Evolutionary conservation across 2,113 vertebrate species (phyloP).

Genomic region (Gopherus evgoodei): DNA sequence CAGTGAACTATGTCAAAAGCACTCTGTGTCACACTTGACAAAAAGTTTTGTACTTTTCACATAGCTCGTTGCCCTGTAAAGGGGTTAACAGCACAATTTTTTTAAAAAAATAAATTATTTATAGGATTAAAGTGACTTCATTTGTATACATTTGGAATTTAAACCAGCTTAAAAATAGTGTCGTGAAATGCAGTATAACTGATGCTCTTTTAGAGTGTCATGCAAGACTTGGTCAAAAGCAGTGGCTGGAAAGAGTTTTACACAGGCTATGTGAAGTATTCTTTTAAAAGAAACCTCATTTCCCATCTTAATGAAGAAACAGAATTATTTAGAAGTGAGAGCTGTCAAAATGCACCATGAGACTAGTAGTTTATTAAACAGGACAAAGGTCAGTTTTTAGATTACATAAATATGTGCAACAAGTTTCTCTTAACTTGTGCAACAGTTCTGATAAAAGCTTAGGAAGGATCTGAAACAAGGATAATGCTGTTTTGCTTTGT

Average conservation of each 20-base stretch:
- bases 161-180: slow-evolving; percentile 82
- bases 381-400: slow-evolving; percentile 42
- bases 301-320: slow-evolving; percentile 51
- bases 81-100: slow-evolving; percentile 89
- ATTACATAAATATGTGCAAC: slow-evolving; percentile 51
- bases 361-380: slow-evolving; percentile 47
- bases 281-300: slow-evolving; percentile 65
- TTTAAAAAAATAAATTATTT: slow-evolving; percentile 89
- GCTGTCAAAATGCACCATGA: slow-evolving; percentile 48
- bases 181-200: slow-evolving; percentile 68
- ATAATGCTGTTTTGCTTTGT: slow-evolving; percentile 49
- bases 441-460: slow-evolving; percentile 47
- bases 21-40: slow-evolving; percentile 87
- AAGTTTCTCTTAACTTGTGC: slow-evolving; percentile 48
- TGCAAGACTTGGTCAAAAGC: slow-evolving; percentile 60
- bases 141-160: slow-evolving; percentile 89
- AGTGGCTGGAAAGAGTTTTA: slow-evolving; percentile 73
- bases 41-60: slow-evolving; percentile 90
- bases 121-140: slow-evolving; percentile 89
- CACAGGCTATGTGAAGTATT: slow-evolving; percentile 60
- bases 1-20: slow-evolving; percentile 86
- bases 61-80: slow-evolving; percentile 84
- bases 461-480: slow-evolving; percentile 42
- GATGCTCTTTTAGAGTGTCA: slow-evolving; percentile 75
- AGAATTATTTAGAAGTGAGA: slow-evolving; percentile 37